Base-by-base conservation (phyloP, 2,888 invertebrate species). In the Podabrus alpinus region DNA sequence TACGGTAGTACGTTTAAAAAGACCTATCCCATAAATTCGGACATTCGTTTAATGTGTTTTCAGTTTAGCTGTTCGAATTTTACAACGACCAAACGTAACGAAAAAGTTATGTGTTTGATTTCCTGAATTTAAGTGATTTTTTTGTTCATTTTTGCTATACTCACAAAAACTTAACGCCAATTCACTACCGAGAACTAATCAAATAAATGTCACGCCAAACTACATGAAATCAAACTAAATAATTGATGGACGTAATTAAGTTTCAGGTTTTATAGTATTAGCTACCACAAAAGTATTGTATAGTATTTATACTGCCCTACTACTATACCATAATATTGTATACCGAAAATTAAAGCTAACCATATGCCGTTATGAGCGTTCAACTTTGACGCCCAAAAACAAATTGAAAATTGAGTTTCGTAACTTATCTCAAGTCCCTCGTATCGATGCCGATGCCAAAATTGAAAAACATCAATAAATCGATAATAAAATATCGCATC, bases 11-110 rank as follows among this genome's bases (percentile, higher is more conserved):
- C 68, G 29, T 62, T 71, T 59, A 67, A 16, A 59, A 59, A 66
- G 74, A 73, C 77, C 73, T 69, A 74, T 66, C 71, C 78, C 80
- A 77, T 80, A 80, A 80, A 80, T 80, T 79, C 72, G 72, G 79
- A 74, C 78, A 81, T 82, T 80, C 81, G 78, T 78, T 81, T 81
- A 82, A 82, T 82, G 82, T 79, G 81, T 82, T 82, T 82, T 82
- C 82, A 79, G 81, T 81, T 81, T 81, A 80, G 78, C 78, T 77
- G 78, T 75, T 75, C 77, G 73, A 71, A 77, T 75, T 80, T 79
- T 76, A 73, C 75, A 73, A 69, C 74, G 68, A 76, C 74, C 71
- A 74, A 78, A 78, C 72, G 75, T 78, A 78, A 79, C 80, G 75
- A 79, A 80, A 80, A 81, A 80, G 80, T 80, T 81, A 80, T 80